These are phyloP conservation scores for Xylocopa sonorina DNA, from an alignment of 1,140 invertebrate genomes.

Conservation along the genomic window DNA sequence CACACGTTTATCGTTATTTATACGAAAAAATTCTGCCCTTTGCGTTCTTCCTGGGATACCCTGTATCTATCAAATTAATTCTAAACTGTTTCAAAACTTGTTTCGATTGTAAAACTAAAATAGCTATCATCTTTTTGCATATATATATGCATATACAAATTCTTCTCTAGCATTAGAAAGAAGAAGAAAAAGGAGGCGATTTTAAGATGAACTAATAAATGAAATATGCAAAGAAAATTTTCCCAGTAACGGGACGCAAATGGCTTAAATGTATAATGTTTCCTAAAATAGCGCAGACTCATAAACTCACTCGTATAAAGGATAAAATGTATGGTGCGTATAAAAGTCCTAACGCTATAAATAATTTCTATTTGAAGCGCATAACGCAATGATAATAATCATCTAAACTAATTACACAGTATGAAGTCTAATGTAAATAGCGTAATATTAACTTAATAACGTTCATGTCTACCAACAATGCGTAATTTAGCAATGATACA, in stretches of 20 bases:
- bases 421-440: conserved; percentile 45
- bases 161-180: background rate
- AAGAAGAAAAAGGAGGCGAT: background rate
- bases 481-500: conserved; percentile 32
- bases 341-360: conserved; percentile 60
- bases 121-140: background rate
- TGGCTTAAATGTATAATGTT: conserved; percentile 21
- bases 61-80: conserved; percentile 36
- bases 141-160: background rate
- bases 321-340: conserved; percentile 54
- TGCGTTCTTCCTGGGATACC: conserved; percentile 42
- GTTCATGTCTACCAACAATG: conserved; percentile 53
- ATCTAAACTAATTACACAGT: conserved; percentile 52
- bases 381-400: conserved; percentile 58
- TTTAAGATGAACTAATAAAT: background rate
- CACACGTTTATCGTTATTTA: background rate
- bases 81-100: background rate
- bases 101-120: background rate
- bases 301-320: conserved; percentile 53
- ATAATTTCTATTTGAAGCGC: conserved; percentile 58
- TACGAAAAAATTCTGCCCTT: conserved; percentile 14
- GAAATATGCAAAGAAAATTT: background rate
- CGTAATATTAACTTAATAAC: conserved; percentile 47
- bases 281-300: conserved; percentile 42
- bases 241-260: conserved; percentile 43